Conservation (phyloP, 2,888 invertebrate genomes). For the Apomyelois bistriatella region DNA sequence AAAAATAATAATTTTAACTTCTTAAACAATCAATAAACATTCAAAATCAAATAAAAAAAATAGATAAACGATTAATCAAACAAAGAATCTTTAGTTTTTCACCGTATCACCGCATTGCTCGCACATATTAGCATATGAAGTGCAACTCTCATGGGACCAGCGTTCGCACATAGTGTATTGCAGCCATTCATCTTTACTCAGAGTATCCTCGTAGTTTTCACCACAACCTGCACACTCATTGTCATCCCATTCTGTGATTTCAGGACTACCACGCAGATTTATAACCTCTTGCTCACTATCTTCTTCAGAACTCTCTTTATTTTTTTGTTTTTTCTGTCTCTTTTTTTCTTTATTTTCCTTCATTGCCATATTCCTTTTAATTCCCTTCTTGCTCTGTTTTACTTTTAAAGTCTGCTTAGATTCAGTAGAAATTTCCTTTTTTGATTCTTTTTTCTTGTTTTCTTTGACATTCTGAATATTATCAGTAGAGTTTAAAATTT, state of each 20-base stretch:
- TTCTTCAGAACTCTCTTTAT: conserved; percentile 17
- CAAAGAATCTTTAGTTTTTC: conserved; percentile 13
- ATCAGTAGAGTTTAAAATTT: background rate
- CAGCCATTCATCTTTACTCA: conserved; percentile 18
- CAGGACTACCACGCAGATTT: conserved; percentile 17
- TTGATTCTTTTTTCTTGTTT: background rate
- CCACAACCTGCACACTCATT: conserved; percentile 19
- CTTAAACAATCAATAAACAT: background rate
- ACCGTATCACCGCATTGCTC: conserved; percentile 19
- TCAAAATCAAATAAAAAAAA: background rate
- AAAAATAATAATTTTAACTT: background rate
- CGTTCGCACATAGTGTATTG: conserved; percentile 17
- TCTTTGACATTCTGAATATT: background rate
- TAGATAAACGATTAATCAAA: background rate
- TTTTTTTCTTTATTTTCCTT: conserved; percentile 15
- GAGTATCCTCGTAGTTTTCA: conserved; percentile 18
- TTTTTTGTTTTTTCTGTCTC: conserved; percentile 3
- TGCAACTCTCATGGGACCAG: conserved; percentile 20
- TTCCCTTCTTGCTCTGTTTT: conserved; percentile 11
- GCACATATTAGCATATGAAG: conserved; percentile 14
- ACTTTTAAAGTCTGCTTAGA: conserved; percentile 12
- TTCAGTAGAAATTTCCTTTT: conserved; percentile 6
- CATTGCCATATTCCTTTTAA: conserved; percentile 11
- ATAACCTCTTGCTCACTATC: conserved; percentile 17
- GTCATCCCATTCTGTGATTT: conserved; percentile 17